Evolutionary conservation across 92 coral and sea anemone species (phyloP).

Genomic region (Epizoanthus fatuus): DNA sequence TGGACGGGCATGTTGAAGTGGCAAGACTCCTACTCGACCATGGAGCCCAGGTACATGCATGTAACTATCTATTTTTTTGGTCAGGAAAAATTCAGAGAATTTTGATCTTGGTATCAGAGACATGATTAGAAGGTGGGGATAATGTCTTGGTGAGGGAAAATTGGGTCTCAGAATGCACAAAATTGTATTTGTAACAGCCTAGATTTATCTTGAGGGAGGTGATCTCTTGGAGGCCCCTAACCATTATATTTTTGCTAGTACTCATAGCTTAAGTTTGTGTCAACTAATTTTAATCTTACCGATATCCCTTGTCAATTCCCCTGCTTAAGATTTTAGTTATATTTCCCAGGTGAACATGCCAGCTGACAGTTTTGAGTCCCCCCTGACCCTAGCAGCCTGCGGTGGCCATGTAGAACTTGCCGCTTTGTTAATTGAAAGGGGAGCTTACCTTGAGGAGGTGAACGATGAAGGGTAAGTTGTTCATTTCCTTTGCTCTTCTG

Average conservation of each 20-base stretch:
- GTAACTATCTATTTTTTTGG: background rate
- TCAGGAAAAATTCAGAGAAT: background rate
- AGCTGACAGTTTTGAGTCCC: slow-evolving; percentile 99
- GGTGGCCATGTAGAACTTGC: slow-evolving; percentile 99
- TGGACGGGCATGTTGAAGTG: slow-evolving; percentile 99
- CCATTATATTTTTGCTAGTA: too few species aligned
- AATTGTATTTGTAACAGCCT: too few species aligned
- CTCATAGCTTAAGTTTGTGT: background rate
- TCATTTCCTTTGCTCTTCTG: background rate
- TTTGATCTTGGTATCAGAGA: background rate
- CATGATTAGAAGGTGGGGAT: too few species aligned
- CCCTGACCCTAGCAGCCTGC: slow-evolving; percentile 97
- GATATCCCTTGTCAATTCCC: background rate
- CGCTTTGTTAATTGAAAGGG: slow-evolving; percentile 92
- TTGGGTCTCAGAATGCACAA: too few species aligned
- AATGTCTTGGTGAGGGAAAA: too few species aligned
- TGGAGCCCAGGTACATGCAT: slow-evolving; percentile 91
- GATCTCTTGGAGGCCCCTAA: too few species aligned
- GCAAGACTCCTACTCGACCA: slow-evolving; percentile 95
- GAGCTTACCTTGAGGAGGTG: slow-evolving; percentile 97
- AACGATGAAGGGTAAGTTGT: slow-evolving; percentile 97
- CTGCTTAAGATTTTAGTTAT: background rate
- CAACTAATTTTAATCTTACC: background rate
- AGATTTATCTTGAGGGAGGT: too few species aligned
- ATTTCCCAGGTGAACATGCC: slow-evolving; percentile 95